Evolutionary conservation across 35 echinoderm and acorn worm genomes (phyloP).

Genomic region (Nesometra sesokonis): DNA sequence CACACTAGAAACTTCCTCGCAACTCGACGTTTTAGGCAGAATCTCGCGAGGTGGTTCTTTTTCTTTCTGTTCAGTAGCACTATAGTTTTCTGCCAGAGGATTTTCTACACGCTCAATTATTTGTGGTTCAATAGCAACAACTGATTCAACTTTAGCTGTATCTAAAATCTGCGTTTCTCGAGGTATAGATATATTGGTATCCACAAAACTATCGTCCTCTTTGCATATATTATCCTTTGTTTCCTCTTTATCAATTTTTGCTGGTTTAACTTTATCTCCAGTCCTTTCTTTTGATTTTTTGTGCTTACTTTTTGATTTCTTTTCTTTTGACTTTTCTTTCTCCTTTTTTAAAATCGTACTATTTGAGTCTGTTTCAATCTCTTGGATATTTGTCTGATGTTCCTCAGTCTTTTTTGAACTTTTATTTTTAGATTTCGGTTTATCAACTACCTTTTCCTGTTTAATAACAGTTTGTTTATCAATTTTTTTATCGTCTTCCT

Average conservation of each 20-base stretch:
- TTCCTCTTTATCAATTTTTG: background rate
- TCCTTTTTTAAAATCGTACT: background rate
- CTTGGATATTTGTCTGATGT: background rate
- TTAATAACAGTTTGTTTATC: background rate
- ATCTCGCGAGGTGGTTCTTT: background rate
- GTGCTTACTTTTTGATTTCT: constrained; percentile 13
- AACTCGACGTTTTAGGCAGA: background rate
- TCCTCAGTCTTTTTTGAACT: constrained; percentile 20
- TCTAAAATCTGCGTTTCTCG: background rate
- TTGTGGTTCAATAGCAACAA: background rate
- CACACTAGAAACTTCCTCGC: background rate
- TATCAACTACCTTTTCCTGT: background rate
- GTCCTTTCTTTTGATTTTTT: constrained; percentile 7
- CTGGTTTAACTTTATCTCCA: constrained; percentile 3
- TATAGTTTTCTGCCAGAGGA: background rate
- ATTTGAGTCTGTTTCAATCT: constrained; percentile 4
- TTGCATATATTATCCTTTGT: constrained; percentile 6
- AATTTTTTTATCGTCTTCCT: background rate
- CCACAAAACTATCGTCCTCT: background rate
- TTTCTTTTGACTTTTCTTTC: background rate
- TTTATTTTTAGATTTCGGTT: background rate
- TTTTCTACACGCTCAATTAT: background rate
- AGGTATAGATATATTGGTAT: background rate
- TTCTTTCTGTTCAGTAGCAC: background rate
- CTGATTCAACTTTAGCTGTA: background rate